phyloP scores from a whole-genome alignment of 2,888 invertebrate species.

The Coecobrya sp. region DNA sequence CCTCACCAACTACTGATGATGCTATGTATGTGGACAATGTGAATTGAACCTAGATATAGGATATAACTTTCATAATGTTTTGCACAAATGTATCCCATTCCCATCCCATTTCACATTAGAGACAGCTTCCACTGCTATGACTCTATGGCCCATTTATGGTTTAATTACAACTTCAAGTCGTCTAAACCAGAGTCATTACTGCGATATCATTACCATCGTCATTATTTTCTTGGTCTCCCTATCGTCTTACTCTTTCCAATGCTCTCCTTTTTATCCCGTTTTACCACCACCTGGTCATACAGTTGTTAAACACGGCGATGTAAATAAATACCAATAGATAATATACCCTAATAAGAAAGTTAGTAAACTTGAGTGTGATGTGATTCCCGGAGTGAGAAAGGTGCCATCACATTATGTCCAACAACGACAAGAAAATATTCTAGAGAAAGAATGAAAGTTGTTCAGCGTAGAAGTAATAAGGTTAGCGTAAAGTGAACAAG shows the following conservation, averaged over 20 bases:
- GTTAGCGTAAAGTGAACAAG: constrained; percentile 68
- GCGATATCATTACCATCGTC: constrained; percentile 72
- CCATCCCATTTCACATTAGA: not conserved
- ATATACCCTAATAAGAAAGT: not conserved
- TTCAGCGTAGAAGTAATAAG: constrained; percentile 52
- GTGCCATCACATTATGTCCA: not conserved
- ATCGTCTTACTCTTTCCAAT: constrained; percentile 25
- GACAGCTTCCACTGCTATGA: not conserved
- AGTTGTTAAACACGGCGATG: not conserved
- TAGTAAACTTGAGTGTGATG: constrained; percentile 7
- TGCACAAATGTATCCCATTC: not conserved
- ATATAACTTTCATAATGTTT: too few species aligned
- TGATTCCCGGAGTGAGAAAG: not conserved
- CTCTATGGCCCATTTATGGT: constrained; percentile 67
- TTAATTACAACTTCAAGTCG: constrained; percentile 77
- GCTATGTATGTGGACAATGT: too few species aligned
- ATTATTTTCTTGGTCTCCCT: constrained; percentile 48
- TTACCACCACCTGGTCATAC: not conserved
- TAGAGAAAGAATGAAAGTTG: constrained; percentile 38
- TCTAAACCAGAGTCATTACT: constrained; percentile 73
- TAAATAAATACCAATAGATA: constrained; percentile 18
- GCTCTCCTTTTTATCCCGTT: constrained; percentile 37
- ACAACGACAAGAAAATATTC: not conserved
- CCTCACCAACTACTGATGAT: too few species aligned
- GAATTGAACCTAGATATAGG: too few species aligned